Conservation (phyloP, 2,888 invertebrate species). For the Acleris holmiana region DNA sequence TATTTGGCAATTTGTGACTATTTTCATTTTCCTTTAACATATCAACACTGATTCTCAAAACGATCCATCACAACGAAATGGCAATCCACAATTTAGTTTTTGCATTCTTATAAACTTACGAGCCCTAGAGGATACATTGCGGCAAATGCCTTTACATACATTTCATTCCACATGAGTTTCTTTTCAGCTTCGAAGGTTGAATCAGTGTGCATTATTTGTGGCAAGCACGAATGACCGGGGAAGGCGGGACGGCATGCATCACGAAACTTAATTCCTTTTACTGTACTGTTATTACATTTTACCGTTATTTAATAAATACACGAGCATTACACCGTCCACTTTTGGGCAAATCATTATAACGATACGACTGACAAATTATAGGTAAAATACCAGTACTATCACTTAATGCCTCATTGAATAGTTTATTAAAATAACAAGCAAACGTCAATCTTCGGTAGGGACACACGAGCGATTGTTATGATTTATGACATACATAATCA, state of each 20-base stretch:
- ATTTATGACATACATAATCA: conserved; percentile 18
- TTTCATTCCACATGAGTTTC: conserved; percentile 63
- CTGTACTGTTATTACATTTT: conserved; percentile 17
- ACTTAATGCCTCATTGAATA: neutral
- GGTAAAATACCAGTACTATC: neutral
- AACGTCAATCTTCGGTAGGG: conserved; percentile 8
- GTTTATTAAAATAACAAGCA: conserved; percentile 12
- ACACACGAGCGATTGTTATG: conserved; percentile 24
- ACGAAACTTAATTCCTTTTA: conserved; percentile 53
- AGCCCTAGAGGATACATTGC: no score
- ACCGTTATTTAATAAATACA: conserved; percentile 20
- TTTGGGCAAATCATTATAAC: conserved; percentile 10
- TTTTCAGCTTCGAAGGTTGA: conserved; percentile 64
- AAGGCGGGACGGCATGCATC: conserved; percentile 58
- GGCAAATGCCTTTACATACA: conserved; percentile 47
- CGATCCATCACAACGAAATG: neutral
- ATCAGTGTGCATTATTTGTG: conserved; percentile 66
- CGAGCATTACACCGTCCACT: conserved; percentile 11
- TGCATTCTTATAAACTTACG: neutral
- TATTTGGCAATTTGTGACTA: conserved; percentile 57
- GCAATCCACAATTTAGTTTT: neutral
- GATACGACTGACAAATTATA: neutral
- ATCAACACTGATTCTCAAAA: conserved; percentile 6
- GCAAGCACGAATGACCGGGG: conserved; percentile 48
- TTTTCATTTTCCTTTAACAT: conserved; percentile 40